phyloP scores from a whole-genome alignment of 2,113 vertebrate genomes.

The Mesoclemmys tuberculata region DNA sequence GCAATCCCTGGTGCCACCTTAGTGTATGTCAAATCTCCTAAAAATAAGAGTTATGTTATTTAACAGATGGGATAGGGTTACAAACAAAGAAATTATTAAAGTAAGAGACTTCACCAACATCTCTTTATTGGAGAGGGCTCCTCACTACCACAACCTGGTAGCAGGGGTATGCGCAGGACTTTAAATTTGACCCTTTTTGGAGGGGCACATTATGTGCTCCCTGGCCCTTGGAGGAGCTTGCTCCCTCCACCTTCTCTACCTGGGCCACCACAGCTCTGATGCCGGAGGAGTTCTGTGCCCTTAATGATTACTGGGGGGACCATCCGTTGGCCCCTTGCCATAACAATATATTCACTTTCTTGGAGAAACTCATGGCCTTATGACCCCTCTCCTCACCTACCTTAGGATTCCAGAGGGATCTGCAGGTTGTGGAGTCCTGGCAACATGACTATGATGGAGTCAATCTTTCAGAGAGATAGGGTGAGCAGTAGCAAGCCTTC shows the following conservation, averaged over 20 bases:
- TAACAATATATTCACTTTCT: background rate
- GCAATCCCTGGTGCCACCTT: background rate
- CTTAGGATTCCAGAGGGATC: background rate
- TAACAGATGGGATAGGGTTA: slow-evolving; percentile 12
- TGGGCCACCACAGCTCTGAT: too few species aligned
- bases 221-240: too few species aligned
- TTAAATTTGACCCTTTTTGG: too few species aligned
- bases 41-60: slow-evolving; percentile 15
- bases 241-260: too few species aligned
- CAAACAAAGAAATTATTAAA: background rate
- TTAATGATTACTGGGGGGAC: too few species aligned
- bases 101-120: background rate
- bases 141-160: background rate
- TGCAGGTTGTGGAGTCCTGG: background rate
- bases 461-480: background rate
- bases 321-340: background rate
- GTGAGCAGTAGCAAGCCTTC: accelerated
- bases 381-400: accelerated
- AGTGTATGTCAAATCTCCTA: slow-evolving; percentile 28
- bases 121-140: background rate
- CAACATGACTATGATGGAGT: background rate
- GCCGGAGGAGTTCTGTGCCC: too few species aligned
- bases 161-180: too few species aligned
- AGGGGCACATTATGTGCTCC: too few species aligned
- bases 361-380: accelerated